Base-by-base conservation (phyloP, 2,113 vertebrate genomes). In the Elephantulus edwardii region DNA sequence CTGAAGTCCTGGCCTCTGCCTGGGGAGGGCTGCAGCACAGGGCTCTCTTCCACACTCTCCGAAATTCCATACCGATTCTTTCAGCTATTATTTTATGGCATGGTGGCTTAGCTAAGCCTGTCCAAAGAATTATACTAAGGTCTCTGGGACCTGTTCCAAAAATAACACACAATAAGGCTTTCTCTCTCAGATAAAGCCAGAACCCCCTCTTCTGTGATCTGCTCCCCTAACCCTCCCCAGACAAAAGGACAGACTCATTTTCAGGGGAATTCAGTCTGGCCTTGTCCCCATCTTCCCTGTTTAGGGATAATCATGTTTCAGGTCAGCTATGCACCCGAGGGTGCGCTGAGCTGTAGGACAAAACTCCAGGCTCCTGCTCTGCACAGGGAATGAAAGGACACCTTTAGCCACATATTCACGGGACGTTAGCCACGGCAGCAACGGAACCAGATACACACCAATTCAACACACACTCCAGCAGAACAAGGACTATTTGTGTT, bases 101-200 rank as follows among this genome's bases (percentile, higher is more conserved):
- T 71, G 75, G 92, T 88, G 90, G 93, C 91, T 94, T 76, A 88
- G 81, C 79, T 93, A 86, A 86, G 83, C 77, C 89, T 74, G 82
- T 88, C 89, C 92, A 91, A 94, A 94, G 90, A 91, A 86, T 0
- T 81, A 68, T 52, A 89, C 78, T 76, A 72, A 93, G 87, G 88
- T 94, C 92, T 93, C 88, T 86, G 95, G 93, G 95, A 94, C 28
- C n/a, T 75, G 76, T 90, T 96, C 95, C 96, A 96, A 90, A 82
- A 94, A 94, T 50, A 95, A 96, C 92, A 95, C 80, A 96, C 94
- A 97, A 93, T 92, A 80, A 88, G 71, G 76, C 94, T 80, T 96
- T 97, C 94, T 96, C 86, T 91, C 88, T 95, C 84, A 84, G 44
- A 90, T 95, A 93, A 95, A 90, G 66, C 72, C 44, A 95, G 76